Conservation (phyloP, 1,140 invertebrate genomes). For the Procambarus clarkii region DNA sequence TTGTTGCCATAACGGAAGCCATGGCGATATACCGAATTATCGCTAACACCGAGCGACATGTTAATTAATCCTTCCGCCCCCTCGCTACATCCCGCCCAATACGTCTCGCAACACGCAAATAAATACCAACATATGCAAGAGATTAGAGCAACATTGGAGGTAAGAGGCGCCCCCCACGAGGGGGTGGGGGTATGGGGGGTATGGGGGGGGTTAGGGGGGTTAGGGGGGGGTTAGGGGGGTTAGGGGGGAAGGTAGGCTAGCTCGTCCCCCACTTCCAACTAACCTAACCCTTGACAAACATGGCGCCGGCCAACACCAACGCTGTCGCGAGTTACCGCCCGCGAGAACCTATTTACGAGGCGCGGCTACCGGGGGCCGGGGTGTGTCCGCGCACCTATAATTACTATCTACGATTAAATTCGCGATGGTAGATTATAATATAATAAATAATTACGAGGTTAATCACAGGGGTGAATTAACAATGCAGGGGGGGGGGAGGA, state of each 20-base stretch:
- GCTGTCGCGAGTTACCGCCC: neutral
- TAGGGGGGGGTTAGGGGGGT: too few species aligned
- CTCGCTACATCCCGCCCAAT: neutral
- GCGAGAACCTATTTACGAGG: conserved; percentile 35
- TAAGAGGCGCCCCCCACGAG: too few species aligned
- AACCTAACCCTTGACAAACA: conserved; percentile 36
- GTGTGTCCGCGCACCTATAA: conserved; percentile 29
- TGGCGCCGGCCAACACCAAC: conserved; percentile 26
- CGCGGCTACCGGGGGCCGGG: conserved; percentile 25
- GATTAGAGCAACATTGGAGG: neutral
- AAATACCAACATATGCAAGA: neutral
- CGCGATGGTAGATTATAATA: conserved; percentile 42
- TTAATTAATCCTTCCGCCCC: neutral
- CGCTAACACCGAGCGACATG: conserved; percentile 10
- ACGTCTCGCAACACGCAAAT: neutral
- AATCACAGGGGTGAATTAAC: conserved; percentile 50
- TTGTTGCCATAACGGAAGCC: conserved; percentile 22
- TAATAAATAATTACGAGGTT: conserved; percentile 41
- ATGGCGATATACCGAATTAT: conserved; percentile 10
- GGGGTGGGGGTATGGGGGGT: too few species aligned
- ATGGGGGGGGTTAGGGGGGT: too few species aligned
- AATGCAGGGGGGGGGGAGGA: too few species aligned
- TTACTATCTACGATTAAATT: conserved; percentile 48
- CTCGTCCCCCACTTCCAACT: too few species aligned
- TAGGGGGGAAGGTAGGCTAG: too few species aligned